Evolutionary conservation across 2,888 invertebrate species (phyloP).

Genomic region (Electrophaes corylata): DNA sequence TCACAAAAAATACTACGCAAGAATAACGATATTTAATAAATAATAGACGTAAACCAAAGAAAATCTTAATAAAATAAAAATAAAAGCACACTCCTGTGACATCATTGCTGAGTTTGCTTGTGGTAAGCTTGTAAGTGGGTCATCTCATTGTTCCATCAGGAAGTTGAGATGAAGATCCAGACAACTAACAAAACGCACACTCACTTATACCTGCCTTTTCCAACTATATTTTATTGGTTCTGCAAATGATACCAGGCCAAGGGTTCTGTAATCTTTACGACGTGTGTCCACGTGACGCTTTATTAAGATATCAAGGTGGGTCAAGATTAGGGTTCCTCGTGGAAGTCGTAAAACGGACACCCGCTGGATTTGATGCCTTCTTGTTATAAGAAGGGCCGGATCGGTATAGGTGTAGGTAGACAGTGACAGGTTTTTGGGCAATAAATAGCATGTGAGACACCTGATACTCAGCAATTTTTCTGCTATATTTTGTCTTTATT

Average conservation of each 20-base stretch:
- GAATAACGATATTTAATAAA: too few species aligned
- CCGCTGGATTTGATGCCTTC: conserved; percentile 54
- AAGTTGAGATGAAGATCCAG: too few species aligned
- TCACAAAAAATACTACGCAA: too few species aligned
- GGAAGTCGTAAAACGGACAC: conserved; percentile 65
- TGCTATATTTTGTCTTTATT: not conserved
- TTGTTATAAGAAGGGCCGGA: conserved; percentile 11
- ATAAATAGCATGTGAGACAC: conserved; percentile 21
- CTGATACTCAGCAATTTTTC: conserved; percentile 21
- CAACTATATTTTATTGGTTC: conserved; percentile 1
- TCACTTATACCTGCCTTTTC: not conserved
- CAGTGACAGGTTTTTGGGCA: conserved; percentile 10
- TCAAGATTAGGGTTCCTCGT: conserved; percentile 58
- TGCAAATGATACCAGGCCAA: conserved; percentile 23
- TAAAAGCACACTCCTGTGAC: too few species aligned
- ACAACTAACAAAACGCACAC: too few species aligned
- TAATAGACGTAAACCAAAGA: too few species aligned
- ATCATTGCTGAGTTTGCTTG: too few species aligned
- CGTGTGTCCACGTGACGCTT: conserved; percentile 60
- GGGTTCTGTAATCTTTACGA: conserved; percentile 53
- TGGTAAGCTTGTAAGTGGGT: too few species aligned
- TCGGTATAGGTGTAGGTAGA: conserved; percentile 7
- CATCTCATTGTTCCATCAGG: too few species aligned
- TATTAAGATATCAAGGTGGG: conserved; percentile 69
- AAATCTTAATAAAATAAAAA: too few species aligned